Evolutionary conservation across 1,140 invertebrate species (phyloP).

Genomic region (Dendrolimus punctatus): DNA sequence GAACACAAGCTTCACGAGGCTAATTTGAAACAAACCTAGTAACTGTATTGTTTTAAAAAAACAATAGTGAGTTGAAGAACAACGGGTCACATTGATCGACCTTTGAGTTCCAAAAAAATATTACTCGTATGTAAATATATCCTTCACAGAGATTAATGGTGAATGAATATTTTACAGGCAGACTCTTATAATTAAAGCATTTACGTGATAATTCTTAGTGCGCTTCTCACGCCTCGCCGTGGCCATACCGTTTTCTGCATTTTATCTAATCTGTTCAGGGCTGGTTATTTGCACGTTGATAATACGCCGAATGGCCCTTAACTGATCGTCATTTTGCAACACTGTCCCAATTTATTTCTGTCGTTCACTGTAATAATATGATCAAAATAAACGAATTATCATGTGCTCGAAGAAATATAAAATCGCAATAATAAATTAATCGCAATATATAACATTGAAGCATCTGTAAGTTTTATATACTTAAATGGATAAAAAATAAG

Average conservation of each 20-base stretch:
- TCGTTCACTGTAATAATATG: no score
- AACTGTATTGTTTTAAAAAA: background rate
- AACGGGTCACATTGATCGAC: constrained; percentile 10
- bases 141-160: no score
- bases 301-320: constrained; percentile 51
- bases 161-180: constrained; percentile 8
- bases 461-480: no score
- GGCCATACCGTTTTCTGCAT: constrained; percentile 38
- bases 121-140: background rate
- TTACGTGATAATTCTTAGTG: constrained; percentile 17
- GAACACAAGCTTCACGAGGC: no score
- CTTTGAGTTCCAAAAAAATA: constrained; percentile 7
- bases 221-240: constrained; percentile 42
- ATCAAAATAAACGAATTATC: no score
- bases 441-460: no score
- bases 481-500: no score
- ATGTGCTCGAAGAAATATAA: no score
- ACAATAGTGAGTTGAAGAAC: constrained; percentile 6
- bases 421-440: no score
- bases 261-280: constrained; percentile 61
- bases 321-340: constrained; percentile 29
- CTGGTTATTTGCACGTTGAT: constrained; percentile 66
- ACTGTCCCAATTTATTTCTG: constrained; percentile 16
- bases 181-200: constrained; percentile 17
- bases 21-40: background rate